phyloP scores from a whole-genome alignment of 2,888 invertebrate genomes.

The Drosophila diplacantha region DNA sequence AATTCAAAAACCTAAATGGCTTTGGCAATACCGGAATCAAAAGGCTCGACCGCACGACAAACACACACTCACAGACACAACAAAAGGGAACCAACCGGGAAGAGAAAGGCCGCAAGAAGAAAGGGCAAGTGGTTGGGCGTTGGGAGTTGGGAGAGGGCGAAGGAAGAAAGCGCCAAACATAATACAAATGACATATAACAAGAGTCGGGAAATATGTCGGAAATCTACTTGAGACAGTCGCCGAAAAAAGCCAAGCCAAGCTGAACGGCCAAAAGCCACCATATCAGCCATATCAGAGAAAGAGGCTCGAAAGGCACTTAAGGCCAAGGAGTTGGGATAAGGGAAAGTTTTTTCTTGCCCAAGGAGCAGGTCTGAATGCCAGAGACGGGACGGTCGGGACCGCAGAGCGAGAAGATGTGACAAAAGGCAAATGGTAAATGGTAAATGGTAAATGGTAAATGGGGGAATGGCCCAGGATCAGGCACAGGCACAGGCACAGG shows the following conservation, averaged over 20 bases:
- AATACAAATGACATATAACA: slow-evolving; percentile 68
- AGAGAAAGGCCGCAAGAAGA: not conserved
- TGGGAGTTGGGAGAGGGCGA: not conserved
- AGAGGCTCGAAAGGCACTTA: slow-evolving; percentile 56
- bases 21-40: slow-evolving; percentile 40
- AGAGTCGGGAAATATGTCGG: slow-evolving; percentile 64
- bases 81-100: slow-evolving; percentile 7
- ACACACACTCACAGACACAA: slow-evolving; percentile 12
- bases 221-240: slow-evolving; percentile 67
- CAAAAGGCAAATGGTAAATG: slow-evolving; percentile 24
- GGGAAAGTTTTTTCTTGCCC: slow-evolving; percentile 5
- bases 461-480: not conserved
- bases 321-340: slow-evolving; percentile 28
- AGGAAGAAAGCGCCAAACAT: slow-evolving; percentile 25
- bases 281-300: slow-evolving; percentile 41
- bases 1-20: slow-evolving; percentile 67
- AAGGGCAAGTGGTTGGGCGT: not conserved
- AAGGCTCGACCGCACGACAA: slow-evolving; percentile 24
- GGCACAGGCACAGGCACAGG: slow-evolving; percentile 2
- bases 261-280: slow-evolving; percentile 37
- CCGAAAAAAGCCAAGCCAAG: slow-evolving; percentile 42
- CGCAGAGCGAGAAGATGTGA: slow-evolving; percentile 5
- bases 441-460: slow-evolving; percentile 12
- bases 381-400: not conserved
- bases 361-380: slow-evolving; percentile 1